Percentiles rank a stretch among this genome's conserved stretches.
Evolutionary conservation across 2,113 vertebrate species (phyloP).

Genomic region (Istiophorus platypterus): DNA sequence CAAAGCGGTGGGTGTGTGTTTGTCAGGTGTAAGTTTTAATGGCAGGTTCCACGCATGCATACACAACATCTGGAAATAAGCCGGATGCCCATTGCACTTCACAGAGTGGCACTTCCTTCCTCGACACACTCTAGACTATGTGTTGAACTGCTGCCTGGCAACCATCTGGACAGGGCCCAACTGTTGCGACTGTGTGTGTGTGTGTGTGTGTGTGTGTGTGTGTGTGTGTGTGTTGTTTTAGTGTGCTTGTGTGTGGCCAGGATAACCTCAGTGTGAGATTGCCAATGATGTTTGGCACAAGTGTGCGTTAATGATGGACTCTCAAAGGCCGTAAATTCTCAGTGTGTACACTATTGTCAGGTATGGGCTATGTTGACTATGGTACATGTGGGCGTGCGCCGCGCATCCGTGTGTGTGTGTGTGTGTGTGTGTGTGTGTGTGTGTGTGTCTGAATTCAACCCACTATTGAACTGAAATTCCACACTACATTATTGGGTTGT

Average conservation of each 20-base stretch:
- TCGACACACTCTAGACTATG: conserved; percentile 79
- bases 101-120: conserved; percentile 84
- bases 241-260: conserved; percentile 47
- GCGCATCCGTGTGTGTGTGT: conserved; percentile 33
- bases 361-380: conserved; percentile 38
- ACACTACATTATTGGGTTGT: conserved; percentile 80
- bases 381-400: conserved; percentile 53
- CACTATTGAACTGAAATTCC: conserved; percentile 81
- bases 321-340: conserved; percentile 55
- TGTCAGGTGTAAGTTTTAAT: conserved; percentile 66
- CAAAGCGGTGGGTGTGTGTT: conserved; percentile 49
- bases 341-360: conserved; percentile 59
- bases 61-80: conserved; percentile 66
- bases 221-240: conserved; percentile 46
- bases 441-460: conserved; percentile 66
- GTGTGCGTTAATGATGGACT: conserved; percentile 49
- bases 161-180: conserved; percentile 80
- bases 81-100: conserved; percentile 74
- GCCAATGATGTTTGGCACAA: conserved; percentile 49
- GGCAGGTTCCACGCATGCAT: conserved; percentile 48
- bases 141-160: conserved; percentile 79
- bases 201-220: conserved; percentile 51
- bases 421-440: conserved; percentile 33
- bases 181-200: conserved; percentile 61
- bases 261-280: conserved; percentile 50